Base-by-base conservation (phyloP, 2,888 invertebrate species). In the Minunthozetes semirufus region DNA sequence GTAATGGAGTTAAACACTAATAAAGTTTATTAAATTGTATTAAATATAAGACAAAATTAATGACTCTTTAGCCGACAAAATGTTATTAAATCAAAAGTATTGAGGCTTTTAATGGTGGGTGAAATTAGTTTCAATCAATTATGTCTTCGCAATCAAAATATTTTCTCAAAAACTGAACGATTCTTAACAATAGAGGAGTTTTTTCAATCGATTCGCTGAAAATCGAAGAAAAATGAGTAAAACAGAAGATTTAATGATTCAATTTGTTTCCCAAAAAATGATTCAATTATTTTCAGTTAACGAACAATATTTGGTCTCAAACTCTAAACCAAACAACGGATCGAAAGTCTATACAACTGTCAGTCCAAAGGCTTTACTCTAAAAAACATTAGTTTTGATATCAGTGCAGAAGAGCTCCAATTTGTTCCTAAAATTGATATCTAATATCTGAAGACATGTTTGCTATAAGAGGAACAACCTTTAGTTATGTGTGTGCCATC, bases 391-490 rank as follows among this genome's bases (percentile, higher is more conserved):
- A 42, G 42, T 42, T 42, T 42, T 13, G 42, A 42, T 42, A 42
- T 42, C 42, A 42, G 42, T 42, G 13, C 42, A 56, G 25, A 13
- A 56, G 56, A 56, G 22, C 13, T 56, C 56, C 56, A 56, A 56
- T 56, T 56, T 56, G 56, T 56, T 19, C 22, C 9, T 22, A 56
- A 50, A 56, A 56, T 56, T 56, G 56, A 56, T 56, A 56, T 56
- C 25, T 25, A 13, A 56, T 56, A 22, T 56, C 22, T 22, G 19
- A 19, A 19, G 19, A 56, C 19, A 56, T 56, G 42, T 11, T 42
- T 11, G 5, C 42, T 42, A 11, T 13, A 13, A 42, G 42, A 42
- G 42, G 42, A 42, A 42, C 42, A 42, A 42, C 42, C 42, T 42
- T 42, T 42, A 42, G 42, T 42, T 42, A 42, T 42, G 42, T 42